Evolutionary conservation across 2,113 vertebrate species (phyloP), one percentile per base, ranked within the genome.

Genomic region (Euleptes europaea): DNA sequence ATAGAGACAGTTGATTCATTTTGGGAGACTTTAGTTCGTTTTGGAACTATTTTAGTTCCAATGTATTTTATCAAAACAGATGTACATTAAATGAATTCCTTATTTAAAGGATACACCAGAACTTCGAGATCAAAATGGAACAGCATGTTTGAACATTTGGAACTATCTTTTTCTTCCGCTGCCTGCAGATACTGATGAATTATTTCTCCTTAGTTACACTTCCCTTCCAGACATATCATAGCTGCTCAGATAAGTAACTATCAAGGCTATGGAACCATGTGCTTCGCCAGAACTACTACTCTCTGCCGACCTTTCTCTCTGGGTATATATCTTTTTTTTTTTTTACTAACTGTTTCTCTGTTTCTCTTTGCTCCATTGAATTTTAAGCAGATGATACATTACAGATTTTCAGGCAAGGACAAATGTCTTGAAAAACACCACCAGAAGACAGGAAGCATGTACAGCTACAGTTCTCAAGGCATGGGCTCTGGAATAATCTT

Each of bases 211-310:
- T 35, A 15, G 38, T 60, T 75, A 35, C 35, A 28, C 33, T 71
- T 49, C 57, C 65, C 66, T 47, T 60, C 57, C 33, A 79, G 66
- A 72, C 23, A 78, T 47, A 72, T 71, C 51, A 17, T 21, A 79
- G 54, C 76, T 78, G 75, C 75, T 70, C 66, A 65, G n/a, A 28
- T 47, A 79, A 78, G 31, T 85, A 79, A 85, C 84, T 85, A 57
- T 79, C 83, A 85, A 72, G 67, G 54, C 60, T 44, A 63, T 1
- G 44, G 66, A 54, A 54, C 38, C 83, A 84, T 67, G 72, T 42
- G 83, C 23, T 77, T 84, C 15, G 4, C 26, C 51, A 28, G 15
- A 40, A 84, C 65, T 31, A 19, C 19, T 54, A n/a, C 10, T 47
- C 42, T 77, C 63, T 31, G 44, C 19, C 54, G 74, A 84, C 82